Evolutionary conservation across 2,113 vertebrate species (phyloP).

Genomic region (Amphiprion ocellaris): DNA sequence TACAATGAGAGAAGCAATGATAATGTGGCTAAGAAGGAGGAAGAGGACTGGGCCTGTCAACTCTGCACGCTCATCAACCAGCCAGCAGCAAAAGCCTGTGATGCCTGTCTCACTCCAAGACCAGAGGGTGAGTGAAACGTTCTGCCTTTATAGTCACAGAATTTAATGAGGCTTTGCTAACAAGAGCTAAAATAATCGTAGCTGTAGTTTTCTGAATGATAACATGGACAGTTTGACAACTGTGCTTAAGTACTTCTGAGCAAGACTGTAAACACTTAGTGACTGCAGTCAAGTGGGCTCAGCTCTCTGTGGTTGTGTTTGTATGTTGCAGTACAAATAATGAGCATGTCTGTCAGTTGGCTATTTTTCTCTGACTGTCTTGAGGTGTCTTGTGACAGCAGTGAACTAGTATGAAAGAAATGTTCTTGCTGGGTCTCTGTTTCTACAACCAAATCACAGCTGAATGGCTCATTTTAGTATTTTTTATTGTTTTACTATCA

Average conservation of each 20-base stretch:
- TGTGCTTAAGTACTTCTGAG: slow-evolving; percentile 29
- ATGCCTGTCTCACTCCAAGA: slow-evolving; percentile 90
- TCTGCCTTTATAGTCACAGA: slow-evolving; percentile 18
- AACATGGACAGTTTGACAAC: slow-evolving; percentile 9
- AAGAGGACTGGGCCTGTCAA: slow-evolving; percentile 91
- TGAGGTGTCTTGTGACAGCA: slow-evolving; percentile 8
- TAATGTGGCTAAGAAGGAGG: slow-evolving; percentile 82
- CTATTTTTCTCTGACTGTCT: slow-evolving; percentile 27
- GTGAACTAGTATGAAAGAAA: slow-evolving; percentile 15
- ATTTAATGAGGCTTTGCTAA: slow-evolving; percentile 56
- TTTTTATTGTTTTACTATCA: background rate
- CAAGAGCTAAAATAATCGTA: slow-evolving; percentile 40
- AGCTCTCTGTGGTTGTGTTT: slow-evolving; percentile 13
- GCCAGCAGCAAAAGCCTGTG: slow-evolving; percentile 85
- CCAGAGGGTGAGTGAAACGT: slow-evolving; percentile 85
- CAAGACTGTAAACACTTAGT: slow-evolving; percentile 26
- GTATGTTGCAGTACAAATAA: slow-evolving; percentile 24
- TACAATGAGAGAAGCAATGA: slow-evolving; percentile 72
- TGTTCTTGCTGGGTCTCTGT: slow-evolving; percentile 1
- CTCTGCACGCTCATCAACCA: slow-evolving; percentile 92
- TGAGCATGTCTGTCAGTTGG: slow-evolving; percentile 39
- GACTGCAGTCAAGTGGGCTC: slow-evolving; percentile 20
- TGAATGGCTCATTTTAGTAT: background rate
- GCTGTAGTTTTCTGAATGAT: slow-evolving; percentile 34
- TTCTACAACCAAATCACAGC: slow-evolving; percentile 5